Base-by-base conservation (phyloP, 1,140 invertebrate genomes). In the Carcinoscorpius rotundicauda region DNA sequence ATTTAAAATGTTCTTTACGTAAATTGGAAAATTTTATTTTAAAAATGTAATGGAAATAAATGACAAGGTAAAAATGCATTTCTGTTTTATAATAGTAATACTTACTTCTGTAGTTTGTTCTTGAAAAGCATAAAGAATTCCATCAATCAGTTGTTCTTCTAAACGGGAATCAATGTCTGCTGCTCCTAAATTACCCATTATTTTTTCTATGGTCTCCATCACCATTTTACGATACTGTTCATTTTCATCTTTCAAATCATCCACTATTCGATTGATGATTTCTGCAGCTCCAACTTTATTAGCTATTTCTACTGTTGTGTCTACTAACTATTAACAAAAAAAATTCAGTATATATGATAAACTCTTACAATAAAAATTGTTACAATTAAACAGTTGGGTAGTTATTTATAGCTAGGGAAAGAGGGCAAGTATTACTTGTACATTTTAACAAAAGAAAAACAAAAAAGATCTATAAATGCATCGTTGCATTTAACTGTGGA, bases 221-320 rank as follows among this genome's bases (percentile, higher is more conserved):
- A 99, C 97, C 97, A 99, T 99, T 81, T 99, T 99, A 67, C 97
- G 83, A 77, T 99, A 99, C 73, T 98, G 93, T 78, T 99, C 97
- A 78, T 98, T 98, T 80, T 99, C 97, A 78, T 99, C 97, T 79
- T 99, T 99, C 52, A 99, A 80, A 79, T 99, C 97, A 74, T 99
- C 97, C 0, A 99, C 97, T 57, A 99, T 93, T 62, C 97, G 83
- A 76, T 94, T 94, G 63, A 99, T 95, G 65, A 99, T 99, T 82
- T 99, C 97, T 0, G 94, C 95, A 3, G 95, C 92, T 5, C 97
- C 97, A 67, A 97, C 93, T 83, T 99, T 99, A 75, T 98, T 98
- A 4, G 97, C 97, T 69, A 99, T 99, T 83, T 99, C 97, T 0
- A 99, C 97, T 2, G 97, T 99, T 0, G 97, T 99, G 73, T 99